These are phyloP conservation scores for Cyclopterus lumpus DNA, from an alignment of 2,797 vertebrate species.

Conservation along the genomic window DNA sequence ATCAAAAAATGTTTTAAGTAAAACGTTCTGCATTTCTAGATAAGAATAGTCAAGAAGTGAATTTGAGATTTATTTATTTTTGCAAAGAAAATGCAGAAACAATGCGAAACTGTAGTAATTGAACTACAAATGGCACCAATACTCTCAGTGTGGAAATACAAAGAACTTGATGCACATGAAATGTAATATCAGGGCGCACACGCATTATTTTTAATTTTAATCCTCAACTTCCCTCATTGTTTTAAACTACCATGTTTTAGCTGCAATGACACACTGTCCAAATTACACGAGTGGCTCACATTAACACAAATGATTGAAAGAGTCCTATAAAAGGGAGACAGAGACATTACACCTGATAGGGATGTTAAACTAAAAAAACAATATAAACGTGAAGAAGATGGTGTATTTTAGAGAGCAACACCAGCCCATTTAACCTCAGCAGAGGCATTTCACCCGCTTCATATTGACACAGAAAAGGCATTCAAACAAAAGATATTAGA, in stretches of 20 bases:
- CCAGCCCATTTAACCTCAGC: neutral
- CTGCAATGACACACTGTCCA: neutral
- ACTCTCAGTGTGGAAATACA: neutral
- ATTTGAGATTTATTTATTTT: neutral
- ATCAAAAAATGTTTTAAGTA: no score
- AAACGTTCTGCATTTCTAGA: neutral
- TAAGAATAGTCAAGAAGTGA: neutral
- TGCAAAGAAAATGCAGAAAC: neutral
- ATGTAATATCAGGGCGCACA: neutral
- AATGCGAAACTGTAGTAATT: neutral
- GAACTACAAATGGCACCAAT: neutral
- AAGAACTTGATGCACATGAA: neutral
- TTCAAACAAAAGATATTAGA: slow-evolving; percentile 15
- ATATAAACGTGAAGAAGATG: neutral
- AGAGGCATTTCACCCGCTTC: neutral
- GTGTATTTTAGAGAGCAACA: neutral
- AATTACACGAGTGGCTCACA: neutral
- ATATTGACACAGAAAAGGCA: slow-evolving; percentile 11
- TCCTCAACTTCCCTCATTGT: neutral
- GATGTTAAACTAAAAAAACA: neutral
- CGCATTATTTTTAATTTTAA: neutral
- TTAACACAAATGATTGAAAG: neutral
- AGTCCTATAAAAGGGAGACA: neutral
- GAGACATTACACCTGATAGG: neutral
- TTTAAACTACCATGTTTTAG: neutral